Evolutionary conservation across 53 echinoderm and acorn worm species (phyloP), one percentile per base, ranked within the genome.

Genomic region (Antedon mediterranea): DNA sequence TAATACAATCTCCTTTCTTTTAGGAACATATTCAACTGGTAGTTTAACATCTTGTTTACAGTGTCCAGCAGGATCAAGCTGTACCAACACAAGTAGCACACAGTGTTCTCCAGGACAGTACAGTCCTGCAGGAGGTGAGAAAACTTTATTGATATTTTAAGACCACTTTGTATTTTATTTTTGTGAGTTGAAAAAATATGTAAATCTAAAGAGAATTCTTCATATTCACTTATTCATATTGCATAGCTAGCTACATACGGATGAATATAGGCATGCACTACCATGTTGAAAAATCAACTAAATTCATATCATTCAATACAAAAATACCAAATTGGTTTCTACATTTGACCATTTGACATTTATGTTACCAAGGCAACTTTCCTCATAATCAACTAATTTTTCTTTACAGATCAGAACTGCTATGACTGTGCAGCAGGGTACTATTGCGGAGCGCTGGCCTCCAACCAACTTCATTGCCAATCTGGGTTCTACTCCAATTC

Each of bases 101-200:
- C 89, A 87, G 77, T 95, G 97, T 82, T 72, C 70, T 14, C 34
- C 75, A 3, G 97, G 89, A 37, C 79, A 86, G 80, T 95, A 92
- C 82, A 95, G 97, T 79, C 86, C 92, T 0, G 81, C 74, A n/a
- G 92, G 88, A 82, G 89, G 97, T 95, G n/a, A n/a, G n/a, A n/a
- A n/a, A n/a, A n/a, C n/a, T n/a, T n/a, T n/a, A n/a, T n/a, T n/a
- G n/a, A n/a, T n/a, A n/a, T n/a, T n/a, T n/a, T n/a, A n/a, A n/a
- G n/a, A n/a, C n/a, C n/a, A n/a, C n/a, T n/a, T n/a, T n/a, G n/a
- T n/a, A n/a, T n/a, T n/a, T n/a, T n/a, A n/a, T n/a, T n/a, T n/a
- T n/a, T n/a, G n/a, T n/a, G n/a, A n/a, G n/a, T n/a, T n/a, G n/a
- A n/a, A n/a, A n/a, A n/a, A n/a, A n/a, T n/a, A n/a, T n/a, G n/a